Conservation (phyloP, 2,888 invertebrate species). For the Trissolcus japonicus region DNA sequence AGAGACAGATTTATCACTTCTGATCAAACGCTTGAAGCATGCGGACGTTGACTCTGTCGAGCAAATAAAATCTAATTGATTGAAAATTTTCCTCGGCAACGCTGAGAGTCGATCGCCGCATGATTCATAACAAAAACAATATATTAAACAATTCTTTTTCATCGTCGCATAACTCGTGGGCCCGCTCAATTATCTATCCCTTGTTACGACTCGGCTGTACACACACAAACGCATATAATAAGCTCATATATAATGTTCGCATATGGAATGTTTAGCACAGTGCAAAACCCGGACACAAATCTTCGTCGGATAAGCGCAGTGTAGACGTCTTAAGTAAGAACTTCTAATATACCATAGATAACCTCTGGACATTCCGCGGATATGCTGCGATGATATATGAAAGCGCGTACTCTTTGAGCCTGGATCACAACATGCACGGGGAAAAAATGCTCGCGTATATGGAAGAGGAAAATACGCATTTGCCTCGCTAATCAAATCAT, state of each 20-base stretch:
- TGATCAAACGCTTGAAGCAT: too few relatives aligned
- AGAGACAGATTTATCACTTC: not conserved
- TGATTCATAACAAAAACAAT: slow-evolving; percentile 19
- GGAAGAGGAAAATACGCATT: slow-evolving; percentile 48
- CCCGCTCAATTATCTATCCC: slow-evolving; percentile 42
- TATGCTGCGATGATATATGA: slow-evolving; percentile 58
- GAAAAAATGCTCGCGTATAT: slow-evolving; percentile 25
- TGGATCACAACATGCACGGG: slow-evolving; percentile 27
- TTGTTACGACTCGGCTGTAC: slow-evolving; percentile 33
- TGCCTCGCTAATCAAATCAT: slow-evolving; percentile 55
- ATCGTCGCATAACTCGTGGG: slow-evolving; percentile 26
- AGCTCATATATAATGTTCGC: slow-evolving; percentile 49
- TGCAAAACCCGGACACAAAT: slow-evolving; percentile 53
- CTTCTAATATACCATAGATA: slow-evolving; percentile 59
- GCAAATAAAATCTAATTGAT: too few relatives aligned
- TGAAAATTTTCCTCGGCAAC: too few relatives aligned
- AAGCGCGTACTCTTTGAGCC: slow-evolving; percentile 53
- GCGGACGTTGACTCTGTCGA: too few relatives aligned
- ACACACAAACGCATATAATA: slow-evolving; percentile 43
- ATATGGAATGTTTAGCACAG: slow-evolving; percentile 55
- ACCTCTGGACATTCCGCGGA: slow-evolving; percentile 54
- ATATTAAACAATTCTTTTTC: slow-evolving; percentile 21
- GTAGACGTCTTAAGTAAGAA: slow-evolving; percentile 56
- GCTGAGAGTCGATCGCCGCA: too few relatives aligned
- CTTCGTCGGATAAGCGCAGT: slow-evolving; percentile 50